These are phyloP conservation scores for Coregonus sp. DNA, from an alignment of 2,797 vertebrate species.

Conservation along the genomic window DNA sequence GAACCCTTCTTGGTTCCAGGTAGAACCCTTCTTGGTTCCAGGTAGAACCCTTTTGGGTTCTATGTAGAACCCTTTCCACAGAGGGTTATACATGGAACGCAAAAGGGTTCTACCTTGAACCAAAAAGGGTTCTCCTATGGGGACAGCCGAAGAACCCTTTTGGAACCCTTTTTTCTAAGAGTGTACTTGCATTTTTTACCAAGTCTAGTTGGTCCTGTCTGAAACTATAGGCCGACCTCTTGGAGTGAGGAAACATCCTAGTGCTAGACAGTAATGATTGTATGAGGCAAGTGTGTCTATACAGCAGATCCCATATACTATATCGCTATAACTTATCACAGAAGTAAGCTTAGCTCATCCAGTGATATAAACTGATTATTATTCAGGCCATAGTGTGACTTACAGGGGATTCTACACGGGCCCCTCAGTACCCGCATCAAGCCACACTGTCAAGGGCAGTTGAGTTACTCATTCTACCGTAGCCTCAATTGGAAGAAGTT, in stretches of 20 bases:
- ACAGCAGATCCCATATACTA: background rate
- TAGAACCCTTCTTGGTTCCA: too few species aligned
- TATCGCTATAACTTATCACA: background rate
- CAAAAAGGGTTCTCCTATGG: too few species aligned
- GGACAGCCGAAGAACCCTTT: too few species aligned
- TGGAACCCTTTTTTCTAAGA: too few species aligned
- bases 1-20: too few species aligned
- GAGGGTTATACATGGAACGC: too few species aligned
- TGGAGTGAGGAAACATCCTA: background rate
- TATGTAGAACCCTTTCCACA: too few species aligned
- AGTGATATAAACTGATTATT: background rate
- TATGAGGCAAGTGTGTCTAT: constrained; percentile 17
- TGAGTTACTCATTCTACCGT: background rate
- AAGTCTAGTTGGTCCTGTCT: background rate
- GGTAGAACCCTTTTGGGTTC: too few species aligned
- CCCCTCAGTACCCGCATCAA: background rate
- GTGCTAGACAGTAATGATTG: constrained; percentile 26
- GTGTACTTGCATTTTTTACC: background rate
- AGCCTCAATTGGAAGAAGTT: background rate
- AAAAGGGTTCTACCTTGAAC: too few species aligned
- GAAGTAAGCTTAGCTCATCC: background rate
- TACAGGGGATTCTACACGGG: background rate
- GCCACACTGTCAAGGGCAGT: background rate
- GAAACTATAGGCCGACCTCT: background rate
- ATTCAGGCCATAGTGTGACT: background rate